Conservation (phyloP, 2,113 vertebrate species). For the Picathartes gymnocephalus region DNA sequence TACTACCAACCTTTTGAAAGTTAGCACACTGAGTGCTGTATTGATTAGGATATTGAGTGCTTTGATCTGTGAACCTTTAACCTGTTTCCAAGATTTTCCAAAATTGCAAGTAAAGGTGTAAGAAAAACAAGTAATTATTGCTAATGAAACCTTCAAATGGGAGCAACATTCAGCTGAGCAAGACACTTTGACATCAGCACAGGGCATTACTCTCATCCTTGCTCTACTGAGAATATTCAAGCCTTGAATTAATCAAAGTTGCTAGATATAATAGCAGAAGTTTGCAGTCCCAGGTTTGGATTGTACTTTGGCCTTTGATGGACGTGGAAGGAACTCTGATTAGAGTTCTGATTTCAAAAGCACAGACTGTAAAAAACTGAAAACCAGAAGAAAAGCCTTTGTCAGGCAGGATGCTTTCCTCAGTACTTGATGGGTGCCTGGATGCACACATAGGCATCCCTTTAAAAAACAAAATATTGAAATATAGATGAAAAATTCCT, state of each 20-base stretch:
- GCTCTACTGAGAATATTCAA: background rate
- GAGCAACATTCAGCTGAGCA: background rate
- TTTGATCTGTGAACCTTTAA: background rate
- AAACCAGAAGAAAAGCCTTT: background rate
- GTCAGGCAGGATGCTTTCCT: background rate
- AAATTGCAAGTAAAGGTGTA: background rate
- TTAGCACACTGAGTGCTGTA: background rate
- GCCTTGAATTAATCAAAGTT: background rate
- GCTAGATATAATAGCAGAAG: background rate
- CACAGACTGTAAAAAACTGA: background rate
- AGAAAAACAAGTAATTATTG: background rate
- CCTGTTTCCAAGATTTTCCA: background rate
- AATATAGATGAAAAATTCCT: background rate
- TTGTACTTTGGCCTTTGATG: background rate
- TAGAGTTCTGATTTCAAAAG: background rate
- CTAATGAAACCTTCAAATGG: background rate
- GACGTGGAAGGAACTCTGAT: background rate
- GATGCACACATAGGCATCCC: background rate
- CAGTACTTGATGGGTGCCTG: background rate
- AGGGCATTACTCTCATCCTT: background rate
- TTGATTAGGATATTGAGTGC: background rate
- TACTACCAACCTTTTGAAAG: background rate
- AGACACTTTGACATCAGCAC: background rate
- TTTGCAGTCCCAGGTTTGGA: background rate
- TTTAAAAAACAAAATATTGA: background rate